Base-by-base conservation (phyloP, 2,797 vertebrate species). In the Pristis pectinata region DNA sequence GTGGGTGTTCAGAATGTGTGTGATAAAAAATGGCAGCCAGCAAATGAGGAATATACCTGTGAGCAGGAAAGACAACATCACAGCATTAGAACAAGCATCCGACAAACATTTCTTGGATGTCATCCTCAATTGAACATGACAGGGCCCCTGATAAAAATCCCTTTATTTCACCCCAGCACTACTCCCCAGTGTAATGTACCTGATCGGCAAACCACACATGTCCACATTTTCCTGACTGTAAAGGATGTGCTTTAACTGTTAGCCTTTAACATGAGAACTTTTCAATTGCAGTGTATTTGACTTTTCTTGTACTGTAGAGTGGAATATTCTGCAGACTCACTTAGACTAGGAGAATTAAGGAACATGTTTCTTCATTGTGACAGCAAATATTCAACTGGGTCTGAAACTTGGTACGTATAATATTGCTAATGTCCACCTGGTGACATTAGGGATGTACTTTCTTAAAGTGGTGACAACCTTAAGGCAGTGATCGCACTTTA, bases 1-100 rank as follows among this genome's bases (percentile, higher is more conserved):
- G 97, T 99, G 98, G 94, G 97, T 97, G 41, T 99, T 99, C 96
- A 99, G 97, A 96, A 99, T 97, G 95, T 99, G 98, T 95, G 97
- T 98, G 97, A 99, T 97, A 97, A 99, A 99, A 97, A 99, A 99
- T 53, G 98, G 98, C 96, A 99, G 97, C 98, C 99, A 99, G 97
- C 98, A 99, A 97, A 99, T 97, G 96, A 99, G 97, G 96, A 99
- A 99, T 89, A 98, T 97, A 77, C 98, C 99, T 99, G 96, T 53
- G 95, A 96, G 95, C 93, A 96, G 95, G 94, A 80, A 95, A 96
- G 95, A 95, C 44, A 96, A 76, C 94, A 70, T 96, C 76, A 94
- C 85, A 94, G 74, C 95, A 41, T 95, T 87, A 49, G 27, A 10
- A 94, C 49, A 44, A 91, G 94, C 7, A 22, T 19, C 9, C 15